A percentile compares a stretch with the other conserved stretches of the same genome.
These are phyloP conservation scores for Protaetia brevitarsis DNA, from an alignment of 1,140 invertebrate genomes.

Conservation along the genomic window DNA sequence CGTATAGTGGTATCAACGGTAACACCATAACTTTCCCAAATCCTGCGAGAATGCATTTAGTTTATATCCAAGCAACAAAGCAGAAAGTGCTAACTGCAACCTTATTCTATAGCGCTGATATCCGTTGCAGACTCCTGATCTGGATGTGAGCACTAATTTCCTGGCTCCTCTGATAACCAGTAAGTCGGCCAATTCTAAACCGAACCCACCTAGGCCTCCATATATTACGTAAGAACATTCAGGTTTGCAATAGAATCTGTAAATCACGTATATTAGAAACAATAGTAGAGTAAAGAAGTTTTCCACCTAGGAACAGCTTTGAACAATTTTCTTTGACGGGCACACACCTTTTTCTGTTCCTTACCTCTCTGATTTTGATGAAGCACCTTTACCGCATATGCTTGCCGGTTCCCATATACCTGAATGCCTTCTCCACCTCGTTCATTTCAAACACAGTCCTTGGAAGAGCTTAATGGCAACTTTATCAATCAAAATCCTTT, in stretches of 20 bases:
- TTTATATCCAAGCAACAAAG: background rate
- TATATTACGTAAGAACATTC: conserved; percentile 59
- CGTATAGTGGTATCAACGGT: conserved; percentile 52
- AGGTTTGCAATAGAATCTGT: conserved; percentile 39
- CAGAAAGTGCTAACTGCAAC: conserved; percentile 29
- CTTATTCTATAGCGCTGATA: conserved; percentile 71
- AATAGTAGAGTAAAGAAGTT: background rate
- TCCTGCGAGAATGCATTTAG: background rate
- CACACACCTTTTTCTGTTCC: conserved; percentile 52
- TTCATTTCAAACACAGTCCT: conserved; percentile 57
- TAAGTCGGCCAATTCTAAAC: conserved; percentile 86
- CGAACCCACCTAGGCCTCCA: conserved; percentile 86
- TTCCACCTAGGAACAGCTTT: background rate
- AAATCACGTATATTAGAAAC: background rate
- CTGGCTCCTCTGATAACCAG: conserved; percentile 74
- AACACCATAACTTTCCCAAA: conserved; percentile 56
- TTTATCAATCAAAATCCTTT: conserved; percentile 61
- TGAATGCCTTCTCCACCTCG: conserved; percentile 63
- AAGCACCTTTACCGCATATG: conserved; percentile 85
- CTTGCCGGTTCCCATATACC: conserved; percentile 78
- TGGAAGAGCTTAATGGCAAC: conserved; percentile 63
- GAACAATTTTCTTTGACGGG: conserved; percentile 48
- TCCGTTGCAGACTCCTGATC: conserved; percentile 72
- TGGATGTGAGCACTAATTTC: conserved; percentile 76
- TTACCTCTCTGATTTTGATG: conserved; percentile 63